Evolutionary conservation across 2,797 vertebrate genomes (phyloP), one percentile per base, ranked within the genome.

Genomic region (Allenopithecus nigroviridis): DNA sequence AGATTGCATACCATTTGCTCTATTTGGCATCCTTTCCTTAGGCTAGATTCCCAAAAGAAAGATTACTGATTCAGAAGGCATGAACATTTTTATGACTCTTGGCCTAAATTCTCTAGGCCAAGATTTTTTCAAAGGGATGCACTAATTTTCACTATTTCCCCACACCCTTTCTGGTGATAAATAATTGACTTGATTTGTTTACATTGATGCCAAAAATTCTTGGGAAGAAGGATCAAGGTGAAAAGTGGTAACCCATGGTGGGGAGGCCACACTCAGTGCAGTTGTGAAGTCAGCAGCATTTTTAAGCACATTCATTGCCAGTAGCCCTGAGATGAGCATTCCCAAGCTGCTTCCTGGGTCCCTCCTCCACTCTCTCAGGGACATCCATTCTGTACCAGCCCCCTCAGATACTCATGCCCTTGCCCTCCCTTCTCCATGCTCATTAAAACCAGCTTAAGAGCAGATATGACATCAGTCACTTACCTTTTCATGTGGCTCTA

Each of bases 71-170:
- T 83, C 59, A 86, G 89, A 95, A 50, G 24, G 2, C 55, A 74
- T 30, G 46, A 89, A 91, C 5, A 78, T 88, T 72, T 84, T 91
- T 76, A 91, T 89, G 74, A 89, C 59, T 88, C 48, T 76, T 70
- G 43, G 55, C 36, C 57, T 89, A 91, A 89, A 92, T 53, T 55
- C 8, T 46, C 53, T 55, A 55, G 8, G 21, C 53, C 53, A 55
- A 55, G 53, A 21, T 55, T 94, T 83, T 92, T 78, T 39, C 55
- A 91, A 81, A 57, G 6, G 17, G 8, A 93, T 81, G 13, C 36
- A 85, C 28, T 93, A 76, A 95, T 81, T 89, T 84, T 80, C 41
- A 91, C 13, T 85, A 24, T 64, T 94, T 95, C 59, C 43, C 64
- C 43, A 87, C 2, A 89, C 11, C 26, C 2, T 84, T 24, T 90